Evolutionary conservation across 2,113 vertebrate species (phyloP).

Genomic region (Oryzias celebensis): DNA sequence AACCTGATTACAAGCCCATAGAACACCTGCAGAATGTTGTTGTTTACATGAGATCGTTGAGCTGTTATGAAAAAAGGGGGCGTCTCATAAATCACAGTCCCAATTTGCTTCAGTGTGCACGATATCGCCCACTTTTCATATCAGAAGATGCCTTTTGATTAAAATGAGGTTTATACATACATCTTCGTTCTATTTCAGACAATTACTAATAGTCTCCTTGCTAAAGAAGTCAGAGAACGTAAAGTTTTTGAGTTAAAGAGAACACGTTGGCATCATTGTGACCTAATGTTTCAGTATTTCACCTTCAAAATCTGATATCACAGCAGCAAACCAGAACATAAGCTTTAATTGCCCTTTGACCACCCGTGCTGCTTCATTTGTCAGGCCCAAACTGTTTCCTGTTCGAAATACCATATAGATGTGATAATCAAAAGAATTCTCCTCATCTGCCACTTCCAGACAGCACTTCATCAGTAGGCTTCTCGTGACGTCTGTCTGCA

Average conservation of each 20-base stretch:
- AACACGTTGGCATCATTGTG: conserved; percentile 36
- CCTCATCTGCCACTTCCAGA: conserved; percentile 47
- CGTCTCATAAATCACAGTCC: conserved; percentile 38
- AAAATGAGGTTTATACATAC: conserved; percentile 30
- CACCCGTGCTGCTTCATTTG: conserved; percentile 45
- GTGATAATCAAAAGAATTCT: conserved; percentile 66
- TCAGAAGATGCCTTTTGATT: conserved; percentile 19
- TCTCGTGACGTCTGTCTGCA: conserved; percentile 34
- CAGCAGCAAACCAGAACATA: conserved; percentile 48
- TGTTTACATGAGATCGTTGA: conserved; percentile 37
- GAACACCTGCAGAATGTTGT: conserved; percentile 58
- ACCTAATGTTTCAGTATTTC: conserved; percentile 55
- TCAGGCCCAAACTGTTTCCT: conserved; percentile 46
- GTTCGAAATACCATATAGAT: conserved; percentile 69
- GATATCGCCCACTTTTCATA: conserved; percentile 48
- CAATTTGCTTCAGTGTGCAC: conserved; percentile 28
- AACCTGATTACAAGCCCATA: conserved; percentile 46
- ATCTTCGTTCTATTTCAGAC: conserved; percentile 19
- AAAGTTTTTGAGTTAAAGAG: conserved; percentile 1
- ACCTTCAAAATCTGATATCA: conserved; percentile 60
- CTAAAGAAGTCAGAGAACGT: conserved; percentile 25
- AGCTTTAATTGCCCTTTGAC: conserved; percentile 59
- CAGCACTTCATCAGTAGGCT: conserved; percentile 58
- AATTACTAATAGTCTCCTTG: conserved; percentile 26
- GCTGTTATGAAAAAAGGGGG: conserved; percentile 13